Evolutionary conservation across 2,797 vertebrate genomes (phyloP), one percentile per base, ranked within the genome.

Genomic region (Capromys pilorides): DNA sequence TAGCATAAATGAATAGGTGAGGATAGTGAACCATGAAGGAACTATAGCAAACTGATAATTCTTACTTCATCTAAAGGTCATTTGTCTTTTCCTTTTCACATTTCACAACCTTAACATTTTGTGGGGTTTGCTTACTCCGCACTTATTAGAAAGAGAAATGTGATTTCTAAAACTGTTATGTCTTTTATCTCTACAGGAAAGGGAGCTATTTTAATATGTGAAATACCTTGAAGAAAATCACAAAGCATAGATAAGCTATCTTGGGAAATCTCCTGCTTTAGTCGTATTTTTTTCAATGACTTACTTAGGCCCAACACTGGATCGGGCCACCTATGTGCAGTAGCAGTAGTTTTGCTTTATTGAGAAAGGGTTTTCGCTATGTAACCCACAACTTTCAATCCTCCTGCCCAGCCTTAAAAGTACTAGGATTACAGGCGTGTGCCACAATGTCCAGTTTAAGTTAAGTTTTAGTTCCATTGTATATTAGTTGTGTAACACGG

Each of bases 161-260:
- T 92, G 45, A 64, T 33, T 6, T 82, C 28, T 79, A 51, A 78
- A 28, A 28, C 61, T 8, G 49, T 85, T 94, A 33, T 87, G 31
- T 92, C 22, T 92, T 31, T 89, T 73, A 87, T 14, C 11, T 95
- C 33, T 94, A 79, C 89, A 93, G 41, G 36, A 45, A 94, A 93
- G 12, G 57, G 49, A 94, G 31, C n/a, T 5, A 93, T 61, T 86
- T 83, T 91, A 75, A 91, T 62, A n/a, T 14, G 83, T 49, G 39
- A 95, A 85, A 84, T 82, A 75, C 5, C 62, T 67, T 83, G 73
- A 94, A 77, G 78, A 93, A 90, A 93, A 41, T 33, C 39, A 86
- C 45, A 61, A 71, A 82, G 73, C 14, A 66, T 45, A 82, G 39
- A 88, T 85, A 90, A 93, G 16, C 36, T 93, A 31, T 59, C 49